phyloP scores from a whole-genome alignment of 2,797 vertebrate species.

The Tarsius wallacei region DNA sequence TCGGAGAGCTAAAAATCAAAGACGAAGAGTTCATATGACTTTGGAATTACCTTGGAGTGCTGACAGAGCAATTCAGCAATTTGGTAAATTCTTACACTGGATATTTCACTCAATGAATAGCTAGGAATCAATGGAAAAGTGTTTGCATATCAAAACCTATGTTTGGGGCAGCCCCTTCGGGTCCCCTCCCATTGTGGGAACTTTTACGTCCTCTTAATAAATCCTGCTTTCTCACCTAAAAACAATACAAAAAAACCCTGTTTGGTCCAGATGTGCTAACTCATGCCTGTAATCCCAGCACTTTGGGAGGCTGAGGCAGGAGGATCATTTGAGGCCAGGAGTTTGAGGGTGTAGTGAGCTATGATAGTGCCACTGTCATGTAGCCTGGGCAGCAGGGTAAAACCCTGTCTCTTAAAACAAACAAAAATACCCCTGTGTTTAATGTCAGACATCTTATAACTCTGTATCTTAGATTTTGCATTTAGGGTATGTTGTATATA shows the following conservation, averaged over 20 bases:
- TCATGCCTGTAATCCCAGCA: neutral
- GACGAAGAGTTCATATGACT: slow-evolving; percentile 98
- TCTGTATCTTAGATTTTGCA: neutral
- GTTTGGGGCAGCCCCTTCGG: neutral
- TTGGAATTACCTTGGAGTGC: slow-evolving; percentile 99
- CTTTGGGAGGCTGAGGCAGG: neutral
- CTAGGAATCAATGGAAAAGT: neutral
- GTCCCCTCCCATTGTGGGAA: no score
- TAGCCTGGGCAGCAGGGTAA: neutral
- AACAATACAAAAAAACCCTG: neutral
- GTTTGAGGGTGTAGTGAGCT: neutral
- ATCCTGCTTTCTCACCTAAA: no score
- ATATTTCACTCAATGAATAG: neutral
- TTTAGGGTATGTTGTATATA: neutral
- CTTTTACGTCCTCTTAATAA: no score
- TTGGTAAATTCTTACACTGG: slow-evolving; percentile 91
- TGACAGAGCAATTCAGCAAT: slow-evolving; percentile 98
- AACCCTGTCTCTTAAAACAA: neutral
- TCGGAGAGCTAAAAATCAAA: slow-evolving; percentile 97
- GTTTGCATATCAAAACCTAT: neutral
- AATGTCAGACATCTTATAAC: neutral
- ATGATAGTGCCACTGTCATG: neutral
- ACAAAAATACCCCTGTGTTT: neutral
- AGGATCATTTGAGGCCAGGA: neutral
- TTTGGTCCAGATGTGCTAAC: neutral